Evolutionary conservation across 2,113 vertebrate genomes (phyloP), one percentile per base, ranked within the genome.

Genomic region (Hypanus sabinus): DNA sequence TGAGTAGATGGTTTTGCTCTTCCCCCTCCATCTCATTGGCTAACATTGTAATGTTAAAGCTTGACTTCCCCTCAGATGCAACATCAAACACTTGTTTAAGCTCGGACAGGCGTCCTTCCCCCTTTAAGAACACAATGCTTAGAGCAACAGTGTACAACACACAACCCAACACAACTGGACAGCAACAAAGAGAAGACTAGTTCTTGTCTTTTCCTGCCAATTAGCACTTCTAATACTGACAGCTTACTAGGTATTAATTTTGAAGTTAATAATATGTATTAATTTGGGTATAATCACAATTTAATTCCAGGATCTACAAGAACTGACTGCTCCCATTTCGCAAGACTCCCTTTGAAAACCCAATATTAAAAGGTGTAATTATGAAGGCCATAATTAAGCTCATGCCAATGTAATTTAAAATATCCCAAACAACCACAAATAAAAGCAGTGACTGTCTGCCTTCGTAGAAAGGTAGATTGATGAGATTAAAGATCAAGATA

Each of bases 241-340:
- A n/a, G 33, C 65, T 90, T 68, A 65, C 85, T 90, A 3, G n/a
- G 60, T 11, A 90, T 68, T 90, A 65, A 90, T 90, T 14, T 62
- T 65, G 60, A 68, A 90, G 33, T 24, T 90, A n/a, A 65, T 90
- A 65, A 65, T 68, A 90, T 60, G 30, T 16, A 90, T 90, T 90
- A 90, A 90, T 90, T 90, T 65, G 27, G 57, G 30, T 30, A 88
- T 33, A 88, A 30, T 46, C 46, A 83, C 36, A 62, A 88, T 88
- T 62, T 18, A 88, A 88, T 88, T 87, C 33, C 85, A 65, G 57
- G 60, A 90, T 60, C 85, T 90, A 90, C 85, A 68, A 68, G 60
- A 68, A 65, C 30, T 65, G 60, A 65, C 85, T 20, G 33, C 5
- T 65, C 62, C 14, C 60, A 90, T 65, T 88, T 33, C 30, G 33